Percentiles rank a stretch among this genome's conserved stretches.
These are phyloP conservation scores for Ricordea florida DNA, from an alignment of 92 coral and sea anemone genomes.

Conservation along the genomic window DNA sequence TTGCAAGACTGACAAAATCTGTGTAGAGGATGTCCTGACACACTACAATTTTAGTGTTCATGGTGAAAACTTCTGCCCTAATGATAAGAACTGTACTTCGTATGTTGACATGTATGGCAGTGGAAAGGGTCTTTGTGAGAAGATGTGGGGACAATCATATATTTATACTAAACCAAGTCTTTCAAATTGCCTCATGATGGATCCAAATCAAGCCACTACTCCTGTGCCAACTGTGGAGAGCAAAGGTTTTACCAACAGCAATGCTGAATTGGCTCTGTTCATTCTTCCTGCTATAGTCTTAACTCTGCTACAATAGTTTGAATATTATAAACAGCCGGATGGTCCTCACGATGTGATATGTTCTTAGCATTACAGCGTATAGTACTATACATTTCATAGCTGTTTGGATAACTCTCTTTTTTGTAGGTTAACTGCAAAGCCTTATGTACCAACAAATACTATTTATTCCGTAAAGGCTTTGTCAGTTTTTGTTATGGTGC, in stretches of 20 bases:
- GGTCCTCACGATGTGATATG: too few relatives aligned
- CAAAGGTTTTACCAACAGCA: neutral
- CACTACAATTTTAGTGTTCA: constrained; percentile 61
- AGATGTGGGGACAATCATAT: constrained; percentile 95
- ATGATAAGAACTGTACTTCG: constrained; percentile 57
- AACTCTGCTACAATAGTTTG: too few relatives aligned
- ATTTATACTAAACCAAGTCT: constrained; percentile 59
- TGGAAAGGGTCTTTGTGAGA: constrained; percentile 84
- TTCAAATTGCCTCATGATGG: constrained; percentile 84
- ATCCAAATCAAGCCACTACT: constrained; percentile 39
- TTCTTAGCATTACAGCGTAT: too few relatives aligned
- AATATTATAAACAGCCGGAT: too few relatives aligned
- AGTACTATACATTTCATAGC: too few relatives aligned
- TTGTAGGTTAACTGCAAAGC: too few relatives aligned
- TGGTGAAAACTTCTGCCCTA: constrained; percentile 79
- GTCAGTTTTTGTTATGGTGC: too few relatives aligned
- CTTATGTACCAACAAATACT: too few relatives aligned
- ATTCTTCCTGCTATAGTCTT: neutral
- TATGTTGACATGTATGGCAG: constrained; percentile 73
- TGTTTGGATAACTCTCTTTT: too few relatives aligned
- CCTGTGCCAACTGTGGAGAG: neutral
- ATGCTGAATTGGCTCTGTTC: neutral
- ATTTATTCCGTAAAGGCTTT: too few relatives aligned
- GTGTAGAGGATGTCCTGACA: constrained; percentile 84
- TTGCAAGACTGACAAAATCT: constrained; percentile 79